phyloP scores from a whole-genome alignment of 30 jellyfish, hydroid and myxozoan genomes.

The Phacellophora camtschatica region DNA sequence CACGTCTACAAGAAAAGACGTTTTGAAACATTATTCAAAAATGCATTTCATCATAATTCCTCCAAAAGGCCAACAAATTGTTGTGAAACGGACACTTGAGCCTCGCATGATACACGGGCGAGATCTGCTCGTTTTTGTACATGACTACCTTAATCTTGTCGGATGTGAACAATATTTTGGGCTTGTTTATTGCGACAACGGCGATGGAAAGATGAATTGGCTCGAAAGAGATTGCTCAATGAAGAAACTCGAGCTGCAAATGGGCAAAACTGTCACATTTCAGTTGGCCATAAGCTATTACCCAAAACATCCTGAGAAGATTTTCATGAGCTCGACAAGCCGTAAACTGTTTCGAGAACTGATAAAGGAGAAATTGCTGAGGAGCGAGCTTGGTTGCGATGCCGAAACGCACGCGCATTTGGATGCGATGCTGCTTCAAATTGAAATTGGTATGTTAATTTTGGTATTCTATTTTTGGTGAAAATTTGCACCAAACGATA shows the following conservation, averaged over 20 bases:
- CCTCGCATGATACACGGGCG: constrained; percentile 9
- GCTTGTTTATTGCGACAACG: constrained; percentile 34
- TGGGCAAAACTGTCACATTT: constrained; percentile 4
- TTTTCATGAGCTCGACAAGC: background rate
- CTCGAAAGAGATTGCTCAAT: constrained; percentile 25
- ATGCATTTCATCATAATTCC: constrained; percentile 28
- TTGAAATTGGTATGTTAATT: constrained; percentile 49
- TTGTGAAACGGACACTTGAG: constrained; percentile 13
- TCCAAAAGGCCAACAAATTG: constrained; percentile 41
- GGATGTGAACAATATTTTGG: constrained; percentile 61
- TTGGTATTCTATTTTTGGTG: background rate
- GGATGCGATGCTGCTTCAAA: constrained; percentile 71
- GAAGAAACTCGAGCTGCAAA: background rate
- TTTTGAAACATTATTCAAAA: background rate
- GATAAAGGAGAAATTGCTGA: constrained; percentile 49
- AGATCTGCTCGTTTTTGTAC: constrained; percentile 16
- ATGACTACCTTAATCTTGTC: constrained; percentile 6
- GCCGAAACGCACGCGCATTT: constrained; percentile 66
- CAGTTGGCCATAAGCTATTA: constrained; percentile 47
- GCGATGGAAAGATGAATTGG: constrained; percentile 66
- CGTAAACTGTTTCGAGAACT: constrained; percentile 56
- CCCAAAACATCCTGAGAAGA: constrained; percentile 69
- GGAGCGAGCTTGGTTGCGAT: constrained; percentile 60
- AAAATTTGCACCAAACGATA: background rate
- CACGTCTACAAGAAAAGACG: no score